Evolutionary conservation across 2,888 invertebrate genomes (phyloP), one percentile per base, ranked within the genome.

Genomic region (Adelognathus sp.): DNA sequence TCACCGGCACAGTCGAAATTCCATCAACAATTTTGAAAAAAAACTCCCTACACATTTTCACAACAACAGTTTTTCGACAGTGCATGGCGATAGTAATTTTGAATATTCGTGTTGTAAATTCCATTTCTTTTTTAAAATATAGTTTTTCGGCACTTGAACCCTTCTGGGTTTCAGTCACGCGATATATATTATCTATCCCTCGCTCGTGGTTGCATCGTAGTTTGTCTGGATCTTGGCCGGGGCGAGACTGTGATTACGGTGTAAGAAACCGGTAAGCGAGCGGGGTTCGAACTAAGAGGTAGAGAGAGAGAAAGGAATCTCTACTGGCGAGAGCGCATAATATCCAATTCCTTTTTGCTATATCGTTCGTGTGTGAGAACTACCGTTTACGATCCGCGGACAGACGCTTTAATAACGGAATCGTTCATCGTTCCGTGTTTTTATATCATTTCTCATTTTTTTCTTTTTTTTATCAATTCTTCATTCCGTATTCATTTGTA

Each of bases 321-420:
- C 7, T 18, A n/a, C n/a, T 31, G 56, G 52, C 16, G 61, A 60
- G 29, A 52, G 61, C 29, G 61, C 52, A n/a, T 52, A 41, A 71
- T 31, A 31, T 27, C n/a, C 36, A 71, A 71, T 52, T 52, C 39
- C 36, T 41, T 29, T 50, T 60, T 70, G 29, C 31, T n/a, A n/a
- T 4, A 39, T 44, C 44, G 18, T 67, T 21, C 29, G 4, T n/a
- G n/a, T n/a, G 27, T 5, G 4, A 2, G 24, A n/a, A n/a, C n/a
- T n/a, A n/a, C n/a, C 27, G 11, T 50, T 50, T 50, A 27, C 50
- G 50, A 50, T 14, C 52, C 52, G 52, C 14, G 14, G 52, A 52
- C 52, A 52, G 52, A 52, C 29, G n/a, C n/a, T 14, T 52, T 52
- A 52, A 52, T 52, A 52, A 52, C 52, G 52, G 29, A 52, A 52